A percentile compares a stretch with the other conserved stretches of the same genome.
Conservation (phyloP, 2,113 vertebrate species). For the Malaclemys terrapin region DNA sequence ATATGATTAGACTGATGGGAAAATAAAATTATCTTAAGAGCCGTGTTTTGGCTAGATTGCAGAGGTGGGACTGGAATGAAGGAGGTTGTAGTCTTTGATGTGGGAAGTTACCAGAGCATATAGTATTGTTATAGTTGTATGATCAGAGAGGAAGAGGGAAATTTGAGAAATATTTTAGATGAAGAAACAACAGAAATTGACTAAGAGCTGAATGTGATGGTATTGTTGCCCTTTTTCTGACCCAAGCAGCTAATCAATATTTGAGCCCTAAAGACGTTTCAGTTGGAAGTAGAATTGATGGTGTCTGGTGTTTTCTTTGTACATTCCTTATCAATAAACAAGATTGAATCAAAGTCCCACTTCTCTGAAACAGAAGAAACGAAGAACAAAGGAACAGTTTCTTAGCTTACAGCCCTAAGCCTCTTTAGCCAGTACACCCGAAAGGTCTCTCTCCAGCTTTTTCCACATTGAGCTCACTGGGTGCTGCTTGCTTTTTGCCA, state of each 20-base stretch:
- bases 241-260: background rate
- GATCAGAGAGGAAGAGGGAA: background rate
- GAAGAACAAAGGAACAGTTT: background rate
- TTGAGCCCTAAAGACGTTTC: background rate
- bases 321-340: too few relatives aligned
- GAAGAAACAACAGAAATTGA: background rate
- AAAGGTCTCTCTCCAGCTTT: background rate
- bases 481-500: background rate
- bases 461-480: background rate
- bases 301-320: background rate
- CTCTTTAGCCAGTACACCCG: background rate
- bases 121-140: background rate
- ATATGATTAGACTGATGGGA: background rate
- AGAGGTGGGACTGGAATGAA: background rate
- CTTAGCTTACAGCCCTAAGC: background rate
- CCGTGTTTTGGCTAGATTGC: background rate
- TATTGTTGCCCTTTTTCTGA: background rate
- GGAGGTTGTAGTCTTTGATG: background rate
- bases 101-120: background rate
- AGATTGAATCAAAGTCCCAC: background rate
- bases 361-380: background rate
- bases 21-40: background rate
- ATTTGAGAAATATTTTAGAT: background rate
- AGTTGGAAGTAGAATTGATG: background rate
- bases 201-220: background rate